Base-by-base conservation (phyloP, 2,113 vertebrate species). In the Orthochromis indermauri region DNA sequence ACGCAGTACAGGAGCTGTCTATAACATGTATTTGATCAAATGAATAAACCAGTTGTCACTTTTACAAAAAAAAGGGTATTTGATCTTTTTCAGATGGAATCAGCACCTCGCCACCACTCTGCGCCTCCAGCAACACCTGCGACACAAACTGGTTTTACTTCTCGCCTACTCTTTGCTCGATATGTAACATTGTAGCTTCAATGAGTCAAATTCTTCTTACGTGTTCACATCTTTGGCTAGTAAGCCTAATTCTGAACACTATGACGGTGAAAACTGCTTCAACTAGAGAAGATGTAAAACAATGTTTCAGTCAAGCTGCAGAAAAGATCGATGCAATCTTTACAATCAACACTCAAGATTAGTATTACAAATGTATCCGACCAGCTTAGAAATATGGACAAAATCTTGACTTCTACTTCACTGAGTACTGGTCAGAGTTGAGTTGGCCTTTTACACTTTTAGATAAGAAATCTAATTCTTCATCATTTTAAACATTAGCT, bases 371-470 rank as follows among this genome's bases (percentile, higher is more conserved):
- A n/a, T 66, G 31, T 66, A 35, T 35, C 4, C 0, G 4, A n/a
- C 59, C 17, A 37, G 17, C 59, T 63, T 17, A 63, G 6, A 35
- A 63, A 19, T 35, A 35, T 1, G 9, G 31, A 35, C 10, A 66
- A 12, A 37, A 66, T n/a, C 61, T 66, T 11, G 6, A 35, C 61
- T 66, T 66, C 13, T 66, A 5, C 33, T 37, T 1, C 61, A 66
- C 6, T 3, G 10, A 66, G 33, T n/a, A 63, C 31, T 66, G 59
- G 31, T 0, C 31, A 63, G 59, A 35, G 61, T 19, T 1, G 31
- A 66, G 31, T 35, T 8, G 61, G 6, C 31, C 1, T 66, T 66
- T 66, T 7, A 37, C 4, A 0, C 10, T 3, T 37, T 66, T 66
- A 33, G 31, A n/a, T 7, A 35, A 2, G 54, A 57, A 57, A 55